phyloP scores from a whole-genome alignment of 2,113 vertebrate genomes.

The Catharus bicknelli region DNA sequence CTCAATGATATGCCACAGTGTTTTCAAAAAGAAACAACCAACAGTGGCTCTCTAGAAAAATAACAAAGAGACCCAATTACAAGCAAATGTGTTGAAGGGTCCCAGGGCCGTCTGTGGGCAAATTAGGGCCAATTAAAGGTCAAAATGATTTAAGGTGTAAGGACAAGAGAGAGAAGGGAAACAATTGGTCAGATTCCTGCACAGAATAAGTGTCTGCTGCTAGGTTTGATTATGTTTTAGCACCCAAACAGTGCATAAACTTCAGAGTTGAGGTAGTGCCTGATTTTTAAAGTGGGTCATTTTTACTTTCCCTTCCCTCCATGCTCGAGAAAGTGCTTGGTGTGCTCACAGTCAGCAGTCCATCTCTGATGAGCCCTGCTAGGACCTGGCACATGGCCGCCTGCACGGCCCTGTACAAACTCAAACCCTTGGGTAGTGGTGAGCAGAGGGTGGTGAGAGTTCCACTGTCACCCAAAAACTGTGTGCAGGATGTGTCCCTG shows the following conservation, averaged over 20 bases:
- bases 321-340: neutral
- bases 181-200: constrained; percentile 54
- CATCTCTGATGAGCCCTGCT: neutral
- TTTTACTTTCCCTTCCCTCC: neutral
- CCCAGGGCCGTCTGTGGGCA: constrained; percentile 62
- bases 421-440: neutral
- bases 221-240: neutral
- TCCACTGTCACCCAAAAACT: neutral
- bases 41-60: constrained; percentile 64
- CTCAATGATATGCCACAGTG: constrained; percentile 64
- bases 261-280: neutral
- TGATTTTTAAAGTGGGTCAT: neutral
- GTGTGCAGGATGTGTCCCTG: neutral
- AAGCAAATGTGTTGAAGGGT: constrained; percentile 72
- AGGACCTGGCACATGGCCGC: neutral
- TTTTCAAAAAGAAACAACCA: constrained; percentile 67
- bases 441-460: neutral
- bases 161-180: constrained; percentile 42
- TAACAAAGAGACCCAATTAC: constrained; percentile 74
- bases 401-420: fast-evolving
- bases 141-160: constrained; percentile 71
- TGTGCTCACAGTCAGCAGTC: neutral
- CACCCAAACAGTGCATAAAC: neutral
- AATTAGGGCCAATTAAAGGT: constrained; percentile 75
- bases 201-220: neutral